Base-by-base conservation (phyloP, 2,113 vertebrate species). In the Lasiurus borealis region DNA sequence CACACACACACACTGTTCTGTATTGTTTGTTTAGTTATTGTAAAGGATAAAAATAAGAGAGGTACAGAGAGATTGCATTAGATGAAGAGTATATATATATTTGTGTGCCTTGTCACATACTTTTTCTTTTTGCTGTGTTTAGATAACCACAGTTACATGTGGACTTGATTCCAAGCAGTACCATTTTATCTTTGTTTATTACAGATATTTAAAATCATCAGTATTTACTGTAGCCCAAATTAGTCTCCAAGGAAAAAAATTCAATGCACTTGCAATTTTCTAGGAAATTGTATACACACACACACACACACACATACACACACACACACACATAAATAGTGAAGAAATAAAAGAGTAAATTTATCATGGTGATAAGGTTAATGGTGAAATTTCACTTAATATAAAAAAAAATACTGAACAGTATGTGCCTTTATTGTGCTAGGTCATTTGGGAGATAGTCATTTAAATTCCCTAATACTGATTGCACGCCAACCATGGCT, bases 341-440 rank as follows among this genome's bases (percentile, higher is more conserved):
- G 34, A 87, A 40, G 15, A 64, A 89, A 73, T 40, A 71, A 76
- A 91, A 62, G 12, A 83, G 31, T 36, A 44, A 2, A 31, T 59
- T 90, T 83, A 86, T 3, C 27, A 72, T n/a, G 15, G 25, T 91
- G 10, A 59, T 73, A 64, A 85, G 5, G 40, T 31, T 66, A 78
- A 80, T 94, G 83, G 23, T 66, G 15, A 85, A 81, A 90, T 92
- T 88, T 76, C 8, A 59, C 9, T 59, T 87, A 57, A 64, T 94
- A 54, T 23, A 21, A 77, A 64, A 77, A 64, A 40, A 48, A 11
- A 81, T 71, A 77, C 5, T 81, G 50, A 85, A 54, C 8, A 88
- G 31, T 68, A 62, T 54, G 23, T 59, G 16, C 36, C 21, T 91
- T 91, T 71, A 85, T 57, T 85, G 3, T 27, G 8, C 6, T 54